phyloP scores from a whole-genome alignment of 1,140 invertebrate genomes.

The Gryllus bimaculatus region DNA sequence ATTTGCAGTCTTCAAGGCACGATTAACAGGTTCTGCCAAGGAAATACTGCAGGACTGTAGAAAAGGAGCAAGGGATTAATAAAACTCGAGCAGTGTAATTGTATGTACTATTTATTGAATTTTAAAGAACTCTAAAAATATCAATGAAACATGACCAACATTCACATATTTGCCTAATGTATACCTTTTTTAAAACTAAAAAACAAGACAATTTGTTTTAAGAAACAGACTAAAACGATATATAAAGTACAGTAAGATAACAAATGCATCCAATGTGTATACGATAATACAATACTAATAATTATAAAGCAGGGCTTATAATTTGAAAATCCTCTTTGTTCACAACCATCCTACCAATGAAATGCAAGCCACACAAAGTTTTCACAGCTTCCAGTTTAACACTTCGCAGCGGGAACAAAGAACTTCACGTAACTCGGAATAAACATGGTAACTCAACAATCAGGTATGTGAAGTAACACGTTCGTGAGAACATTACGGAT shows the following conservation, averaged over 20 bases:
- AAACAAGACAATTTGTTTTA: neutral
- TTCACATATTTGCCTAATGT: slow-evolving; percentile 12
- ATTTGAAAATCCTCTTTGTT: neutral
- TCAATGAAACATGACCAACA: slow-evolving; percentile 16
- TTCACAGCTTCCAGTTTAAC: neutral
- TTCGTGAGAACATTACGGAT: neutral
- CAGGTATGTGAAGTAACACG: neutral
- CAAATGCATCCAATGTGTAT: neutral
- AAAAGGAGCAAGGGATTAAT: neutral
- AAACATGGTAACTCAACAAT: neutral
- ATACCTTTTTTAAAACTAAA: neutral
- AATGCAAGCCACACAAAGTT: neutral
- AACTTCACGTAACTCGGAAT: neutral
- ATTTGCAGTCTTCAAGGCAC: too few species aligned
- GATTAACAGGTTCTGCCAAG: too few species aligned
- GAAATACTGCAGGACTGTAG: too few species aligned
- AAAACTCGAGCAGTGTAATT: neutral
- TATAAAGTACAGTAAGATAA: neutral
- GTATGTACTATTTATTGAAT: slow-evolving; percentile 11
- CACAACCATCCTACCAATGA: neutral
- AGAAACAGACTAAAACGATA: neutral
- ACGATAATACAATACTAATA: neutral
- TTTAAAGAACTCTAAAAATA: slow-evolving; percentile 15
- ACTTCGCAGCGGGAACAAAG: neutral
- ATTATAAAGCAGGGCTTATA: neutral